Base-by-base conservation (phyloP, 1,140 invertebrate genomes). In the Eumeta japonica region DNA sequence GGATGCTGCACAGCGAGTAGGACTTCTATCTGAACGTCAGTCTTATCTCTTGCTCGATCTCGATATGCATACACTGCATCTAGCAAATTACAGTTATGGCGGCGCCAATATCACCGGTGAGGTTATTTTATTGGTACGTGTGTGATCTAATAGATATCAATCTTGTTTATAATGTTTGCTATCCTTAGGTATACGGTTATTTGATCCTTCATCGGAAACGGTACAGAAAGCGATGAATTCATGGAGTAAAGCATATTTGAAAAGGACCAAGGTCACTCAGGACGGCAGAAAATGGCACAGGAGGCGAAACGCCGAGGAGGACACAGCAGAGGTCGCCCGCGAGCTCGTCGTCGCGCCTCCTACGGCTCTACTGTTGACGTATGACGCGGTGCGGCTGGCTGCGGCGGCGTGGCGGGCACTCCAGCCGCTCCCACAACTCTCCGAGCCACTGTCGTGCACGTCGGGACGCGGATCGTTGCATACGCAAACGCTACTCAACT, bases 61-160 rank as follows among this genome's bases (percentile, higher is more conserved):
- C 72, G 90, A 94, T 66, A 68, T 92, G 37, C 87, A 92, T 50
- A 85, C 85, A 0, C 68, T 88, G 9, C 80, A 89, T 55, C 63
- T 92, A 41, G 82, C 83, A 33, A 81, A 85, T 41, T 93, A 85
- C 73, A 86, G 88, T 65, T 88, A 90, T 70, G 86, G 83, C 10
- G 89, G 88, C 9, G 84, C 87, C 2, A 93, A 93, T 58, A 86
- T 94, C 32, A 92, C 90, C 14, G 85, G 64, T 64, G 16, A 28
- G 45, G 33, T 24, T n/a, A n/a, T n/a, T n/a, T n/a, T n/a, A n/a
- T n/a, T n/a, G n/a, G n/a, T n/a, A n/a, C n/a, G n/a, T n/a, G n/a
- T n/a, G n/a, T n/a, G n/a, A n/a, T n/a, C n/a, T n/a, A n/a, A n/a
- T n/a, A n/a, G n/a, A n/a, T n/a, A n/a, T n/a, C n/a, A n/a, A n/a